Percentiles rank a stretch among this genome's conserved stretches.
These are phyloP conservation scores for Eriosoma lanigerum DNA, from an alignment of 1,140 invertebrate genomes.

Conservation along the genomic window DNA sequence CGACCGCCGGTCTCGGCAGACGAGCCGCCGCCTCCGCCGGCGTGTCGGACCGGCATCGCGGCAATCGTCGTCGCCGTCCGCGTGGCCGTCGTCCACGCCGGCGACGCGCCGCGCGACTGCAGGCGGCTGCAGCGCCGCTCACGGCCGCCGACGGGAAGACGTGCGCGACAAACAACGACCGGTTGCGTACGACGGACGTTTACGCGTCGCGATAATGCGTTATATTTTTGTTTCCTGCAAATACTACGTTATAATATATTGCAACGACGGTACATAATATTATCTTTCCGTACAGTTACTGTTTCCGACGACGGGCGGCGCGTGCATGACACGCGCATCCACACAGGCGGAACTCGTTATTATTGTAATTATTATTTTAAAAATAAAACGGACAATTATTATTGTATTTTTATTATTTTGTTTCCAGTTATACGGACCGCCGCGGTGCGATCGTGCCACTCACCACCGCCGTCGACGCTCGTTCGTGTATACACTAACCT, in stretches of 20 bases:
- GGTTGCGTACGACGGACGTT: not conserved
- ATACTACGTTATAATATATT: not conserved
- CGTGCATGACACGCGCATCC: not conserved
- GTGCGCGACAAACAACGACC: not conserved
- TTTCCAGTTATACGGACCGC: too few relatives aligned
- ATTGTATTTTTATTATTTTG: too few relatives aligned
- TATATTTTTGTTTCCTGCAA: not conserved
- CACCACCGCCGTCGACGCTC: conserved; percentile 13
- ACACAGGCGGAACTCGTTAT: too few relatives aligned
- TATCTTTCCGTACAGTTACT: not conserved
- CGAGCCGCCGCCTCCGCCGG: not conserved
- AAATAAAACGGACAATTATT: too few relatives aligned
- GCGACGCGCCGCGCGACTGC: not conserved
- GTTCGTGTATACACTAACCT: not conserved
- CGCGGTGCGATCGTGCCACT: not conserved
- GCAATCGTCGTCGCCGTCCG: not conserved
- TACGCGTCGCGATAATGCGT: not conserved
- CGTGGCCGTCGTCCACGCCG: not conserved
- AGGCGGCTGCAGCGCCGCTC: conserved; percentile 13
- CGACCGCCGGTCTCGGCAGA: conserved; percentile 35
- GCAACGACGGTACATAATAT: too few relatives aligned
- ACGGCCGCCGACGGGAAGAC: not conserved
- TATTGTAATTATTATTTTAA: too few relatives aligned
- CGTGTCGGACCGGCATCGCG: not conserved
- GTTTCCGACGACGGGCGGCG: not conserved